Conservation (phyloP, 2,113 vertebrate genomes). For the Rhabdomys dilectus region DNA sequence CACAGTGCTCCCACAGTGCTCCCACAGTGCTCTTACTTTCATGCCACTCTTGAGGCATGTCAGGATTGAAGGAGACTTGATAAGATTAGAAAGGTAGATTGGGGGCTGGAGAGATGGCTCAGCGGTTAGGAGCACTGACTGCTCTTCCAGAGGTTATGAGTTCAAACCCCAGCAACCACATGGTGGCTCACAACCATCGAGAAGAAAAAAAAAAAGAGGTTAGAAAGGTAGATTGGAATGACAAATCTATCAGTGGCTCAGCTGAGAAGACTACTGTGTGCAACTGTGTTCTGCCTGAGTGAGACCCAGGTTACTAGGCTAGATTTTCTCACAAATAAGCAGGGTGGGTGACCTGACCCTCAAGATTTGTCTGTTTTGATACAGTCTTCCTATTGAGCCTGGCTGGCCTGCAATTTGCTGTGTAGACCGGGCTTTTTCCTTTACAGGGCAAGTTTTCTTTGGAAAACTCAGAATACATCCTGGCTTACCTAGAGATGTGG, state of each 20-base stretch:
- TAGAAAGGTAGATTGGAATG: conserved; percentile 3
- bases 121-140: too few relatives aligned
- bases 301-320: background rate
- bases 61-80: conserved; percentile 52
- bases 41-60: background rate
- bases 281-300: background rate
- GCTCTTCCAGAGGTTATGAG: too few relatives aligned
- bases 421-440: background rate
- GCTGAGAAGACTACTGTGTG: background rate
- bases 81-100: background rate
- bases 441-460: conserved; percentile 48
- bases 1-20: too few relatives aligned
- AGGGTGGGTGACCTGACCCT: background rate
- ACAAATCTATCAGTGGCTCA: background rate
- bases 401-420: background rate
- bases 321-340: background rate
- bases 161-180: too few relatives aligned
- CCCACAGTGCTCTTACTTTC: background rate
- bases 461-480: conserved; percentile 31
- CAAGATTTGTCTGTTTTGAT: background rate
- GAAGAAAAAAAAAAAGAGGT: too few relatives aligned
- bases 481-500: conserved; percentile 4
- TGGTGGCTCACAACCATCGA: too few relatives aligned
- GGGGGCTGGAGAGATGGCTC: too few relatives aligned
- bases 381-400: background rate